Conservation (phyloP, 2,888 invertebrate species). For the Macrosoma leucophasiata region DNA sequence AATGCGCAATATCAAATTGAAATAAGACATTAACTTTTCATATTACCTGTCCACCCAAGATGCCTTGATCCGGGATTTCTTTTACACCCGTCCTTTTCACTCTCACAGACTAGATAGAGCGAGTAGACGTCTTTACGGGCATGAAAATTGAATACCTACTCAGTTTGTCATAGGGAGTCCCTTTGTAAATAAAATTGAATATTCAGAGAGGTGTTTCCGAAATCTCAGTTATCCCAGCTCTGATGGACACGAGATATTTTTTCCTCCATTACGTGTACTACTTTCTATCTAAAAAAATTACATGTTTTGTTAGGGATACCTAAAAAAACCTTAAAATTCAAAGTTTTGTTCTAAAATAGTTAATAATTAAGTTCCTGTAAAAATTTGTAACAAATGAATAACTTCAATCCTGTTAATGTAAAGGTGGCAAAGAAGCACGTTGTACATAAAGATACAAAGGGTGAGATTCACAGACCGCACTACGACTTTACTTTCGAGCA, state of each 20-base stretch:
- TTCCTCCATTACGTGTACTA: slow-evolving; percentile 31
- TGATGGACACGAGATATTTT: slow-evolving; percentile 36
- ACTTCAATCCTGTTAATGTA: no score
- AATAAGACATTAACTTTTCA: slow-evolving; percentile 44
- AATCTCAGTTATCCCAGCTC: slow-evolving; percentile 57
- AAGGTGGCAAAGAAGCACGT: no score
- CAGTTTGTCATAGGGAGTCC: slow-evolving; percentile 38
- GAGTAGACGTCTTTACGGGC: slow-evolving; percentile 26
- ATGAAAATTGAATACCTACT: slow-evolving; percentile 58
- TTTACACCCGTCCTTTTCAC: slow-evolving; percentile 38
- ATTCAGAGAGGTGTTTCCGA: slow-evolving; percentile 61
- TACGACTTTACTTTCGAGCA: no score
- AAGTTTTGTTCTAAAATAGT: no score
- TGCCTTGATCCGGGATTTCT: slow-evolving; percentile 43
- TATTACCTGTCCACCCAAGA: slow-evolving; percentile 43
- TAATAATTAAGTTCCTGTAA: no score
- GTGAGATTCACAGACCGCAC: no score
- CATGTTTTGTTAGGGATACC: background rate
- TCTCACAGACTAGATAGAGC: slow-evolving; percentile 18
- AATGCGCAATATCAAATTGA: slow-evolving; percentile 35
- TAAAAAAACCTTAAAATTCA: no score
- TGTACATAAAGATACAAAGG: no score
- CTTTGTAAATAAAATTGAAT: slow-evolving; percentile 71
- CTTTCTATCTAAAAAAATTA: slow-evolving; percentile 4
- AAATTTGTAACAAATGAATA: no score